Evolutionary conservation across 2,113 vertebrate species (phyloP).

Genomic region (Paramormyrops kingsleyae): DNA sequence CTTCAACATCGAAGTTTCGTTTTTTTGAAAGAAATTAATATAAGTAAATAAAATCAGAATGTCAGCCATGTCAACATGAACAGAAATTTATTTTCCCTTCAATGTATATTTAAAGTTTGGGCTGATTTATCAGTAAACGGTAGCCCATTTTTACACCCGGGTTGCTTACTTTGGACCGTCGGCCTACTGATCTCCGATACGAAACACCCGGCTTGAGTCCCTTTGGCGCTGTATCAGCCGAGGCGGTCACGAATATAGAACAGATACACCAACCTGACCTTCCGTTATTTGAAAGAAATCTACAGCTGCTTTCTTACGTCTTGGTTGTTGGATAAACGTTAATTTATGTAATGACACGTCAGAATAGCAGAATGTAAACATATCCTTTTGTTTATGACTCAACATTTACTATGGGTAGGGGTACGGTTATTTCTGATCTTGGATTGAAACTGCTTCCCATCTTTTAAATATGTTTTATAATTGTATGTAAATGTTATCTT

Average conservation of each 20-base stretch:
- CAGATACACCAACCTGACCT: background rate
- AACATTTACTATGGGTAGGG: background rate
- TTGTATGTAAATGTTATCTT: background rate
- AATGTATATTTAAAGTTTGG: background rate
- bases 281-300: background rate
- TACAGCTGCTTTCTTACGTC: background rate
- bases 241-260: background rate
- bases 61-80: background rate
- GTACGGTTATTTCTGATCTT: background rate
- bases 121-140: background rate
- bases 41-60: background rate
- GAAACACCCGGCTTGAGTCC: background rate
- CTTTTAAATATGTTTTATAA: background rate
- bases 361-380: background rate
- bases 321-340: background rate
- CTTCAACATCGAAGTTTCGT: background rate
- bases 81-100: background rate
- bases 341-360: background rate
- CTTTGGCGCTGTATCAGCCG: background rate
- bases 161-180: background rate
- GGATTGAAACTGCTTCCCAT: background rate
- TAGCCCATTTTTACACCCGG: background rate
- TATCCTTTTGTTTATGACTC: background rate
- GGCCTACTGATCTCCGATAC: background rate
- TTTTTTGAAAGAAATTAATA: background rate